Conservation (phyloP, 1,140 invertebrate genomes). For the Halictus rubicundus region DNA sequence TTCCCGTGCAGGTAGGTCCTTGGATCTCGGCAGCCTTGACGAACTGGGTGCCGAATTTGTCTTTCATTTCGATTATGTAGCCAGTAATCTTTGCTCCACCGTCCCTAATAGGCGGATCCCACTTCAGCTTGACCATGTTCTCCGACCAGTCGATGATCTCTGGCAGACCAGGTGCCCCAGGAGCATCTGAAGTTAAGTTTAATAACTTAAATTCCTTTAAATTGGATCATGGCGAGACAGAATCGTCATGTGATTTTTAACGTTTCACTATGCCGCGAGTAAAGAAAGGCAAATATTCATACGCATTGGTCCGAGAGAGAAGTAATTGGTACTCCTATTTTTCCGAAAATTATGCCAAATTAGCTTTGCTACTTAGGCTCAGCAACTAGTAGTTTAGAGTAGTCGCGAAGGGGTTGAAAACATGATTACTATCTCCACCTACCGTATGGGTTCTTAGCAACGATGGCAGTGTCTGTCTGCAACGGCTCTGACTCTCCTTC, state of each 20-base stretch:
- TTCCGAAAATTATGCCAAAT: too few species aligned
- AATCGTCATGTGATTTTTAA: too few species aligned
- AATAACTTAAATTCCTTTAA: too few species aligned
- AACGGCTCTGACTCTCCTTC: conserved; percentile 97
- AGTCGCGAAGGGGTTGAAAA: too few species aligned
- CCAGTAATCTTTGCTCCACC: conserved; percentile 97
- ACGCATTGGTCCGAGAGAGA: too few species aligned
- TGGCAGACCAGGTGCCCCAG: conserved; percentile 93
- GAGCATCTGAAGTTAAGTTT: conserved; percentile 82
- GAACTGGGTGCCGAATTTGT: conserved; percentile 85
- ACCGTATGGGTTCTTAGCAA: conserved; percentile 98
- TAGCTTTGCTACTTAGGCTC: too few species aligned
- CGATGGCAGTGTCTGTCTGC: conserved; percentile 90
- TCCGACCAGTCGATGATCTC: conserved; percentile 97
- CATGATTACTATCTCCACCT: conserved; percentile 55
- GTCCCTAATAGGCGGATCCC: conserved; percentile 97
- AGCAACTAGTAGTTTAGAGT: too few species aligned
- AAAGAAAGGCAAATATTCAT: too few species aligned
- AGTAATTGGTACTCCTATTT: too few species aligned
- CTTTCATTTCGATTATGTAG: conserved; percentile 95
- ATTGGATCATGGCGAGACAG: too few species aligned
- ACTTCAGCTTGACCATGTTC: conserved; percentile 95
- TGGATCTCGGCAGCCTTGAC: conserved; percentile 88
- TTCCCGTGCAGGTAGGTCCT: conserved; percentile 89
- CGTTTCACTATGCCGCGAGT: too few species aligned